Percentiles rank a stretch among this genome's conserved stretches.
Conservation (phyloP, 2,888 invertebrate genomes). For the Cylindroiulus punctatus region DNA sequence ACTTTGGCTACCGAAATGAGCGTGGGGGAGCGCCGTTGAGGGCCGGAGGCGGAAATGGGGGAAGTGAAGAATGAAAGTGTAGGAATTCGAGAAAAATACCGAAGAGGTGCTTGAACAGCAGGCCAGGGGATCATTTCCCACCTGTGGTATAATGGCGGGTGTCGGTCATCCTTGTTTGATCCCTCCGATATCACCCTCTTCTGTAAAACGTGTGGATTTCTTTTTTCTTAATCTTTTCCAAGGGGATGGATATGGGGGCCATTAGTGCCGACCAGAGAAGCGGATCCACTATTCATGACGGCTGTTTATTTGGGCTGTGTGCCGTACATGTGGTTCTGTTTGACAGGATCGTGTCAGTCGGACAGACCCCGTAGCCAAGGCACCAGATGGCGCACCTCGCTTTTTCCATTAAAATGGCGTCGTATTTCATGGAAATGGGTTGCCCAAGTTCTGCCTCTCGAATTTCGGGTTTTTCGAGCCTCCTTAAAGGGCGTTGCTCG, state of each 20-base stretch:
- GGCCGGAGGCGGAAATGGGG: background rate
- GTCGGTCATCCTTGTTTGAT: slow-evolving; percentile 9
- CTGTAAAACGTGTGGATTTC: background rate
- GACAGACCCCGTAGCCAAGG: background rate
- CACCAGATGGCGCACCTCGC: too few species aligned
- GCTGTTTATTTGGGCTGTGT: background rate
- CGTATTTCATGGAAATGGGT: slow-evolving; percentile 3
- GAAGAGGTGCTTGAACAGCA: slow-evolving; percentile 1
- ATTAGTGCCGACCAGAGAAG: background rate
- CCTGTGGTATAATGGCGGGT: background rate
- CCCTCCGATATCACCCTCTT: background rate
- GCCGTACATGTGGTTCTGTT: slow-evolving; percentile 9
- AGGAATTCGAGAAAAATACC: slow-evolving; percentile 10
- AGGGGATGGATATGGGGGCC: background rate
- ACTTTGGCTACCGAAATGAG: background rate
- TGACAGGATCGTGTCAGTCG: background rate
- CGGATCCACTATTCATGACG: background rate
- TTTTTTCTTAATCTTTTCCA: background rate
- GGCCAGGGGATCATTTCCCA: background rate
- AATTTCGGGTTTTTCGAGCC: background rate
- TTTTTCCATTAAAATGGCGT: slow-evolving; percentile 11
- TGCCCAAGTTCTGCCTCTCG: background rate
- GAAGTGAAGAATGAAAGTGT: background rate
- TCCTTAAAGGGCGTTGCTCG: slow-evolving; percentile 31
- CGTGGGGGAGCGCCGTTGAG: background rate